Conservation (phyloP, 2,113 vertebrate genomes). For the Penelope pileata region DNA sequence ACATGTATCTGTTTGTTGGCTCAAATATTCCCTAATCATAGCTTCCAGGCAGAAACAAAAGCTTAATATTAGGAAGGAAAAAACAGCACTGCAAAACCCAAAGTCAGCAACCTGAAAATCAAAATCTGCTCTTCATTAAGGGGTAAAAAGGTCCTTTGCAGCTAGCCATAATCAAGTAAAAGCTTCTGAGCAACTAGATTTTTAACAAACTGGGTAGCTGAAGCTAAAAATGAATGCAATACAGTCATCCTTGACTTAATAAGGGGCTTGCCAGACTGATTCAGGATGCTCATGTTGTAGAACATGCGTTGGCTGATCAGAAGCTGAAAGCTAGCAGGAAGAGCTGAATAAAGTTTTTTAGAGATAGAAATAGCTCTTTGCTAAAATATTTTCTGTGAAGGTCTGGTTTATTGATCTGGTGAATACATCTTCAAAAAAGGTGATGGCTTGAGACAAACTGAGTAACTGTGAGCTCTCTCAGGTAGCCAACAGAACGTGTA, state of each 20-base stretch:
- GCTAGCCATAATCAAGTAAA: background rate
- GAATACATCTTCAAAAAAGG: background rate
- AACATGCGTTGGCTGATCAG: background rate
- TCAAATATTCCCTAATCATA: background rate
- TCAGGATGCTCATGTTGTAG: background rate
- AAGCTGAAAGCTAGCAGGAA: background rate
- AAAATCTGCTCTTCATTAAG: background rate
- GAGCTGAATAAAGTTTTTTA: background rate
- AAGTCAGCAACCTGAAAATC: background rate
- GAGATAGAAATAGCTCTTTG: background rate
- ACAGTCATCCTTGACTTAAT: background rate
- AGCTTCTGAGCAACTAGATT: background rate
- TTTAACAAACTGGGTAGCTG: background rate
- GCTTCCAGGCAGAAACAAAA: background rate
- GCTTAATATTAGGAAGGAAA: background rate
- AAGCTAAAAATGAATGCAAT: background rate
- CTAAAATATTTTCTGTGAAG: background rate
- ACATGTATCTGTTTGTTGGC: background rate
- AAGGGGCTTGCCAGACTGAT: background rate
- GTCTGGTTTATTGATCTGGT: background rate
- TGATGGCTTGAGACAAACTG: background rate
- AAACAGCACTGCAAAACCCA: background rate
- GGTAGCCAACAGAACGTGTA: background rate
- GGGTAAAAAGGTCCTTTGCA: background rate
- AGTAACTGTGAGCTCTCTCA: accelerated